Conservation (phyloP, 2,888 invertebrate genomes). For the Saturnia pavonia region DNA sequence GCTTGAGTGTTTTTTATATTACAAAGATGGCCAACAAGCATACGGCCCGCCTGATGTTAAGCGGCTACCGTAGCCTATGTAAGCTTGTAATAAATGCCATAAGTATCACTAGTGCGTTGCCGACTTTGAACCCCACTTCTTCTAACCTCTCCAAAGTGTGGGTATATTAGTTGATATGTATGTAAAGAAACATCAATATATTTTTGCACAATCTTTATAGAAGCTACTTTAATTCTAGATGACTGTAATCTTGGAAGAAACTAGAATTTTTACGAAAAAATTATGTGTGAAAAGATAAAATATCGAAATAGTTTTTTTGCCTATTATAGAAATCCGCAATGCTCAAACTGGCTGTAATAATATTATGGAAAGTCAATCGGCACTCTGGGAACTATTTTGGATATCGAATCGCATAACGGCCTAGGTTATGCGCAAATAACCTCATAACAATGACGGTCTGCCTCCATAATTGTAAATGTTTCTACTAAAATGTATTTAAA, state of each 20-base stretch:
- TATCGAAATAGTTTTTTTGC: background rate
- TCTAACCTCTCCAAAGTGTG: too few relatives aligned
- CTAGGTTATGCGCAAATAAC: background rate
- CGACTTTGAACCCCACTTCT: too few relatives aligned
- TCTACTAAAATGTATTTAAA: too few relatives aligned
- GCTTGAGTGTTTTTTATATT: too few relatives aligned
- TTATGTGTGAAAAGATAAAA: background rate
- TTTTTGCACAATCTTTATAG: background rate
- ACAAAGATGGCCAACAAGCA: too few relatives aligned
- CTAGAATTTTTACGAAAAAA: background rate
- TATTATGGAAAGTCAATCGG: background rate
- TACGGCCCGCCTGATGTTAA: too few relatives aligned
- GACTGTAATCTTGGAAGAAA: background rate
- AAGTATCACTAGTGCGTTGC: too few relatives aligned
- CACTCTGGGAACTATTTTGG: constrained; percentile 5
- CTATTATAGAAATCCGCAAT: constrained; percentile 1
- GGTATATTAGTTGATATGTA: too few relatives aligned
- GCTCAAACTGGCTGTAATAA: background rate
- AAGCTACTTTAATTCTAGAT: background rate
- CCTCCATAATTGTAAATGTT: background rate
- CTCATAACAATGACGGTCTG: background rate
- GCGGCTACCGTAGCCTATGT: too few relatives aligned
- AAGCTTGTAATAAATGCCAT: too few relatives aligned
- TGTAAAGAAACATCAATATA: background rate
- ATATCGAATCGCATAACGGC: constrained; percentile 6